Conservation (phyloP, 2,888 invertebrate genomes). For the Eupeodes luniger region DNA sequence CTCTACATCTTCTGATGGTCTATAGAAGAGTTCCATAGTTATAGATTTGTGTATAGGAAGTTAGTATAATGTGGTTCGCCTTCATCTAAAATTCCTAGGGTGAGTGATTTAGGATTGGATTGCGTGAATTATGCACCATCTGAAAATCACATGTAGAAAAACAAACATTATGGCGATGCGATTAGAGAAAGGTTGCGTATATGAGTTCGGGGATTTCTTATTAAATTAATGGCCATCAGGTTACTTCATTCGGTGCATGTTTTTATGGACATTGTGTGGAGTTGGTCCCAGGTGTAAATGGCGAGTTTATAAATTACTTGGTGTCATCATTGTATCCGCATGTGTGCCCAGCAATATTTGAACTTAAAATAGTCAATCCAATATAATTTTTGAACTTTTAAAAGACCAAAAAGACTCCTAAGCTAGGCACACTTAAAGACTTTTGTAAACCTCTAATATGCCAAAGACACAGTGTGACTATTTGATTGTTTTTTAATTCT, state of each 20-base stretch:
- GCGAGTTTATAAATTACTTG: not conserved
- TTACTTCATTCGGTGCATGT: not conserved
- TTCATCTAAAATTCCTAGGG: constrained; percentile 34
- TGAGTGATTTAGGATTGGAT: constrained; percentile 73
- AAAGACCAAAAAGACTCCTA: too few relatives aligned
- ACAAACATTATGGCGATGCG: constrained; percentile 15
- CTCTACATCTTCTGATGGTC: constrained; percentile 32
- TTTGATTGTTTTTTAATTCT: too few relatives aligned
- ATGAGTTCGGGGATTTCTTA: constrained; percentile 14
- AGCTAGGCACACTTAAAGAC: too few relatives aligned
- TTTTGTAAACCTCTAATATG: too few relatives aligned
- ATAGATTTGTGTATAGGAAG: not conserved
- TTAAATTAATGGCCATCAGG: constrained; percentile 39
- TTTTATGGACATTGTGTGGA: not conserved
- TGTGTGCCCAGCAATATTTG: not conserved
- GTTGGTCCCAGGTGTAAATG: not conserved
- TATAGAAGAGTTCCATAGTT: not conserved
- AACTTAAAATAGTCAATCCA: not conserved
- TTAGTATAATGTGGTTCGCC: constrained; percentile 2
- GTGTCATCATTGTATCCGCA: not conserved
- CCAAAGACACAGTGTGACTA: too few relatives aligned
- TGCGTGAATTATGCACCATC: constrained; percentile 52
- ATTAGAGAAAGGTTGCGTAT: constrained; percentile 61
- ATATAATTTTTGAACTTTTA: not conserved
- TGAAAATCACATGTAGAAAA: not conserved